Base-by-base conservation (phyloP, 2,113 vertebrate genomes). In the Erythrocebus patas region DNA sequence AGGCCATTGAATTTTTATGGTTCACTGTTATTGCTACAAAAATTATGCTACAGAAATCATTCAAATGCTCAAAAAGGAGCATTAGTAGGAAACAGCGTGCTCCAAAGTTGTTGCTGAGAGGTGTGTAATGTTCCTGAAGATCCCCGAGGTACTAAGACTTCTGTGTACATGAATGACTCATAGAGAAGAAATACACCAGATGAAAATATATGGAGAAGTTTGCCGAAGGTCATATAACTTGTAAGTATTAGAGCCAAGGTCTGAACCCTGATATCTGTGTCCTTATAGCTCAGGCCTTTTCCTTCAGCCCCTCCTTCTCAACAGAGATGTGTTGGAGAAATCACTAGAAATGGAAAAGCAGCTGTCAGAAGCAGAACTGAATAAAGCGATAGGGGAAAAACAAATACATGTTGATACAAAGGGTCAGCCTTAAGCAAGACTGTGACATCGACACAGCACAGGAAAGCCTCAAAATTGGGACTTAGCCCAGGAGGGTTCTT, bases 281-380 rank as follows among this genome's bases (percentile, higher is more conserved):
- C 45, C 72, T 72, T 16, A 38, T 25, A 70, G 12, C 43, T 52
- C 32, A 10, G 68, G 13, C 14, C 43, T 92, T 82, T 16, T 64
- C 16, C 35, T 81, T 76, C 22, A 73, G 50, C 7, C 30, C 18
- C 61, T 84, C 35, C 8, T 57, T 6, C 27, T 50, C 48, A 23
- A 16, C 10, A 64, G 18, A 95, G 76, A 61, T 43, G 8, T 38
- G 32, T 79, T 94, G 25, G 45, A 81, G 55, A 89, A 95, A 79
- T 43, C 22, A 30, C 48, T 89, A 22, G 48, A 78, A 97, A 91
- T 89, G 13, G 38, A 89, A 95, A 80, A 89, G 20, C 70, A 94
- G 9, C 35, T 81, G 11, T 79, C 52, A 86, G 40, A 95, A 91
- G 82, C 52, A 95, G 50, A 93, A 57, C 1, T 75, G 20, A 91